A percentile compares a stretch with the other conserved stretches of the same genome.
Conservation (phyloP, 2,797 vertebrate species). For the Micrastur ruficollis region DNA sequence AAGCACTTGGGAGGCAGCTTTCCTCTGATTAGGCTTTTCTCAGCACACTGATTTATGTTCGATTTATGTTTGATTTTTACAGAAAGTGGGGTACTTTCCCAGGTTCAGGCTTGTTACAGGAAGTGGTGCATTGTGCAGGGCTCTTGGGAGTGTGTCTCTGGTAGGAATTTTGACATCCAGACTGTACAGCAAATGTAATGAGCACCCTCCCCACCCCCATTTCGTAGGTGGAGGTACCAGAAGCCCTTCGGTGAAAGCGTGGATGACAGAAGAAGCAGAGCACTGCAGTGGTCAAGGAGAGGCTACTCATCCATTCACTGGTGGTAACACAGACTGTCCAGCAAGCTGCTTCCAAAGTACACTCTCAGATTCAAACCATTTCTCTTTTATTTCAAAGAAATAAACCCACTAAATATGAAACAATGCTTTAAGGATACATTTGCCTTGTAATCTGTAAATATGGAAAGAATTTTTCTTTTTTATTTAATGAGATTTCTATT, state of each 20-base stretch:
- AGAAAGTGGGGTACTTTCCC: not conserved
- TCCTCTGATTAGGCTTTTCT: not conserved
- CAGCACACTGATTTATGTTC: not conserved
- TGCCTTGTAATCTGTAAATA: conserved; percentile 79
- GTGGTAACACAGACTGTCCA: conserved; percentile 43
- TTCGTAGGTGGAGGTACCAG: conserved; percentile 85
- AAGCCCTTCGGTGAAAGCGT: conserved; percentile 75
- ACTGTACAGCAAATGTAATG: not conserved
- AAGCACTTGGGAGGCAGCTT: not conserved
- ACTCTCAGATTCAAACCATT: conserved; percentile 49
- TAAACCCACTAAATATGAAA: not conserved
- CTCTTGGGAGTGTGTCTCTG: not conserved
- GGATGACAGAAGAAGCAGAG: conserved; percentile 13
- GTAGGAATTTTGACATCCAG: not conserved
- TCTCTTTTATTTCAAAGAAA: conserved; percentile 52
- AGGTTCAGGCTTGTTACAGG: not conserved
- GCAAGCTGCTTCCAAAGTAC: conserved; percentile 50
- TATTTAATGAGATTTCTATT: conserved; percentile 71
- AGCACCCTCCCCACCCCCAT: not conserved
- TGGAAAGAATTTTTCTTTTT: conserved; percentile 74
- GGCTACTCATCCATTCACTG: not conserved
- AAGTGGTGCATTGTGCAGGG: not conserved
- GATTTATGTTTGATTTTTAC: not conserved
- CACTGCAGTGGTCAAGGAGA: not conserved
- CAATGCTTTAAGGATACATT: conserved; percentile 53